Evolutionary conservation across 2,888 invertebrate species (phyloP).

Genomic region (Pycnomerus fuliginosus): DNA sequence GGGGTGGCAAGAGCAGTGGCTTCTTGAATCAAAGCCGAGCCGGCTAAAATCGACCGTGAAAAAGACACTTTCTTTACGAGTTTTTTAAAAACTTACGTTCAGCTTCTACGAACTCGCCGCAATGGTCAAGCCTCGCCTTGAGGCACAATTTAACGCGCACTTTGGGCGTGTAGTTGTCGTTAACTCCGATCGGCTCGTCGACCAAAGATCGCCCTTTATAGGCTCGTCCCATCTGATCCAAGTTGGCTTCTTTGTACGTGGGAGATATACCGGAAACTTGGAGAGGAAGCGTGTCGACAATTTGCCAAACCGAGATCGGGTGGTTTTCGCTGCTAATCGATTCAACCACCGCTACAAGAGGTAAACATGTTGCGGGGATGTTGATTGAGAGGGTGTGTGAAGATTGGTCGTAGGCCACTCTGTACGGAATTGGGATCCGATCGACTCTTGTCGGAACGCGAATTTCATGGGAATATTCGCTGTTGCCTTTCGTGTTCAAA

Average conservation of each 20-base stretch:
- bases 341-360: conserved; percentile 75
- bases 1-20: conserved; percentile 75
- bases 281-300: conserved; percentile 70
- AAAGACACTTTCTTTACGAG: too few relatives aligned
- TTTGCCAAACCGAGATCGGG: conserved; percentile 64
- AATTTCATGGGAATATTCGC: conserved; percentile 84
- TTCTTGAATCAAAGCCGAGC: conserved; percentile 78
- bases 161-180: conserved; percentile 65
- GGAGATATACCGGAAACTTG: conserved; percentile 70
- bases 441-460: conserved; percentile 81
- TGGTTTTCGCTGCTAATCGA: conserved; percentile 62
- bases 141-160: conserved; percentile 82
- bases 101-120: conserved; percentile 81
- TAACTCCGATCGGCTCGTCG: conserved; percentile 58
- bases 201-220: conserved; percentile 56
- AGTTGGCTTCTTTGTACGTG: conserved; percentile 68
- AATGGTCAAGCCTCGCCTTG: conserved; percentile 75
- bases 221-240: conserved; percentile 62
- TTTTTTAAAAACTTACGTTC: conserved; percentile 74
- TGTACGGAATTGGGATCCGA: conserved; percentile 75
- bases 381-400: conserved; percentile 75
- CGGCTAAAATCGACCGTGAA: conserved; percentile 61
- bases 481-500: conserved; percentile 82
- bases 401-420: conserved; percentile 80
- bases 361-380: conserved; percentile 75